Conservation (phyloP, 1,140 invertebrate genomes). For the Hyposmocoma kahamanoa region DNA sequence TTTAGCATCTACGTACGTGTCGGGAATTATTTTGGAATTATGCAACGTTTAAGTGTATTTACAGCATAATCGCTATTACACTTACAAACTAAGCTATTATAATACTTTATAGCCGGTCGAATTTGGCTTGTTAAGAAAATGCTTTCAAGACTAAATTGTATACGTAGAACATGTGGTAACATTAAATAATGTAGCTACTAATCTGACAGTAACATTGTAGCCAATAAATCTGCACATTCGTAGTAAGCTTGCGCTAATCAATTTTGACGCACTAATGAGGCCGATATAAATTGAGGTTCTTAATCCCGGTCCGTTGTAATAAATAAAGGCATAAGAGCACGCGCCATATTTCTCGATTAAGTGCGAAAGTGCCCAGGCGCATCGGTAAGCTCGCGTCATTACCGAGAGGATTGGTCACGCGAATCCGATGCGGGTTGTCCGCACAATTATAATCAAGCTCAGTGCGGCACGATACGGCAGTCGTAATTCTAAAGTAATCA, state of each 20-base stretch:
- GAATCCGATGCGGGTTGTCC: slow-evolving; percentile 60
- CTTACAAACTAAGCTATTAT: too few species aligned
- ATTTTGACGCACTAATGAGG: slow-evolving; percentile 58
- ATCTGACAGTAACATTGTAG: not conserved
- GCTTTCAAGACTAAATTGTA: too few species aligned
- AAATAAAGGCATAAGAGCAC: slow-evolving; percentile 65
- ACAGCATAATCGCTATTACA: too few species aligned
- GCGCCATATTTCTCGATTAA: slow-evolving; percentile 71
- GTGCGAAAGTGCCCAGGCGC: slow-evolving; percentile 48
- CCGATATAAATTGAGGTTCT: slow-evolving; percentile 58
- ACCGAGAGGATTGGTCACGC: slow-evolving; percentile 61
- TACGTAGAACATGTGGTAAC: too few species aligned
- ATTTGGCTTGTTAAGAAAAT: too few species aligned
- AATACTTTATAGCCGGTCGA: too few species aligned
- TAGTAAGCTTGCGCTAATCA: slow-evolving; percentile 39
- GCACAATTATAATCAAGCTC: slow-evolving; percentile 67
- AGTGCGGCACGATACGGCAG: slow-evolving; percentile 44
- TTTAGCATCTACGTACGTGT: slow-evolving; percentile 2
- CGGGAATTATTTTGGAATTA: not conserved
- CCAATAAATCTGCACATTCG: slow-evolving; percentile 1
- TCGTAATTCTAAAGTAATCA: slow-evolving; percentile 69
- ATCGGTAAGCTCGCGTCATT: slow-evolving; percentile 48
- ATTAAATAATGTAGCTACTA: too few species aligned
- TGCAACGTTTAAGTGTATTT: too few species aligned
- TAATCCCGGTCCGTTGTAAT: slow-evolving; percentile 54